A percentile compares a stretch with the other conserved stretches of the same genome.
These are phyloP conservation scores for Lipophrys pholis DNA, from an alignment of 2,113 vertebrate genomes.

Conservation along the genomic window DNA sequence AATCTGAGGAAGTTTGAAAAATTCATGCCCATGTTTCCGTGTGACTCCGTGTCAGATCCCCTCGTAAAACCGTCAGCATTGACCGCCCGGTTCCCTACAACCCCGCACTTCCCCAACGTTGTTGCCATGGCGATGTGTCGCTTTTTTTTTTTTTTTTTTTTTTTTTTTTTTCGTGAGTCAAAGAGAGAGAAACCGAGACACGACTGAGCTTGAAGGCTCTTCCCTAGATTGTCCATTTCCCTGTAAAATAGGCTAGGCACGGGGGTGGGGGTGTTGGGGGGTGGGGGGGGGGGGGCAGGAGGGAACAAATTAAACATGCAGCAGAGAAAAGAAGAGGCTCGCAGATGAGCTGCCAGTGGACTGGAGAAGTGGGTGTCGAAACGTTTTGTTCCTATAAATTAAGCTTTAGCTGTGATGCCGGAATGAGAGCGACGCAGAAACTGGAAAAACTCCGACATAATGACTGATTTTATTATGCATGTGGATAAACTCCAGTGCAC, in stretches of 20 bases:
- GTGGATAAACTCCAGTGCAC: conserved; percentile 41
- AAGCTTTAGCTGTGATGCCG: conserved; percentile 32
- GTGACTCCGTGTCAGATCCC: conserved; percentile 62
- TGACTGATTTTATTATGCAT: conserved; percentile 48
- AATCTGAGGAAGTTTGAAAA: no score
- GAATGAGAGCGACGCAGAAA: conserved; percentile 27
- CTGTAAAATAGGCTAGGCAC: conserved; percentile 54
- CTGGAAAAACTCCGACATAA: conserved; percentile 32
- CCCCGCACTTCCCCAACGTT: conserved; percentile 40
- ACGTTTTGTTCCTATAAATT: conserved; percentile 53
- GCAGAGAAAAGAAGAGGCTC: conserved; percentile 45
- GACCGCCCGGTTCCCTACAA: conserved; percentile 53
- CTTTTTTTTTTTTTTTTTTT: no score
- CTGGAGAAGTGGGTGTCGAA: conserved; percentile 37
- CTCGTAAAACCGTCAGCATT: conserved; percentile 42
- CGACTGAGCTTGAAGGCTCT: conserved; percentile 53
- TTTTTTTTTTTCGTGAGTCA: conserved; percentile 65
- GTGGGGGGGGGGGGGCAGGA: conserved; percentile 16
- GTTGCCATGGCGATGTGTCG: conserved; percentile 78
- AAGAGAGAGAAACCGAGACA: conserved; percentile 50
- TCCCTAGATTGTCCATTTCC: conserved; percentile 64
- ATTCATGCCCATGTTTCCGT: no score
- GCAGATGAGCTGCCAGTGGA: conserved; percentile 43
- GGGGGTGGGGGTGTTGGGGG: not conserved
- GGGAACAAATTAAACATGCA: conserved; percentile 54